Evolutionary conservation across 2,888 invertebrate genomes (phyloP).

Genomic region (Mesochorus sp.): DNA sequence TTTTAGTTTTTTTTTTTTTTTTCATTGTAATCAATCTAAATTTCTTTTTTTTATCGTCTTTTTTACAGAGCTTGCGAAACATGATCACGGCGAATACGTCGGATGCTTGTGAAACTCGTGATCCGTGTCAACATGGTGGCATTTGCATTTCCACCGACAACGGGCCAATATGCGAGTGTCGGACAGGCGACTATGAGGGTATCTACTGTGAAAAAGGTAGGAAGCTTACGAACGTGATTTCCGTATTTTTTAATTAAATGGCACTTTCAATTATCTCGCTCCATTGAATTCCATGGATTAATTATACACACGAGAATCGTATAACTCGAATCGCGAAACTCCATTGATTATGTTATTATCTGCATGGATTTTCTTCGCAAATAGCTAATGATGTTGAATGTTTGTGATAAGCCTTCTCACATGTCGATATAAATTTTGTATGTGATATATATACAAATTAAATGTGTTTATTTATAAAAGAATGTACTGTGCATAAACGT

Average conservation of each 20-base stretch:
- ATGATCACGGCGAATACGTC: slow-evolving; percentile 86
- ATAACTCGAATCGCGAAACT: too few relatives aligned
- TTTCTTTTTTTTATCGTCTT: slow-evolving; percentile 30
- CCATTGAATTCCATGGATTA: neutral
- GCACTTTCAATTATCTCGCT: neutral
- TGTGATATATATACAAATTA: neutral
- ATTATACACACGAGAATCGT: neutral
- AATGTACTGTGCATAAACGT: neutral
- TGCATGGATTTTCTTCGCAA: too few relatives aligned
- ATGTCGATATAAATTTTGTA: neutral
- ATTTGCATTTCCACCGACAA: slow-evolving; percentile 98
- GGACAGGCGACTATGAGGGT: slow-evolving; percentile 96
- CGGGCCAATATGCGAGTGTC: slow-evolving; percentile 97
- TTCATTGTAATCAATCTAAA: neutral
- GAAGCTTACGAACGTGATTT: slow-evolving; percentile 64
- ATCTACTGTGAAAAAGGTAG: slow-evolving; percentile 97
- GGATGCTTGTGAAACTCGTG: slow-evolving; percentile 93
- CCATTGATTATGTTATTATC: too few relatives aligned
- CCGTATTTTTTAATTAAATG: slow-evolving; percentile 15
- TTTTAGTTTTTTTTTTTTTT: neutral
- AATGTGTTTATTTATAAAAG: neutral
- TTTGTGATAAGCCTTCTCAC: neutral
- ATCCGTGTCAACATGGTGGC: slow-evolving; percentile 97
- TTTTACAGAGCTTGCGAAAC: slow-evolving; percentile 82
- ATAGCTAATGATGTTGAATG: too few relatives aligned